Percentiles rank a stretch among this genome's conserved stretches.
These are phyloP conservation scores for Littorina saxatilis DNA, from an alignment of 1,140 invertebrate species.

Conservation along the genomic window DNA sequence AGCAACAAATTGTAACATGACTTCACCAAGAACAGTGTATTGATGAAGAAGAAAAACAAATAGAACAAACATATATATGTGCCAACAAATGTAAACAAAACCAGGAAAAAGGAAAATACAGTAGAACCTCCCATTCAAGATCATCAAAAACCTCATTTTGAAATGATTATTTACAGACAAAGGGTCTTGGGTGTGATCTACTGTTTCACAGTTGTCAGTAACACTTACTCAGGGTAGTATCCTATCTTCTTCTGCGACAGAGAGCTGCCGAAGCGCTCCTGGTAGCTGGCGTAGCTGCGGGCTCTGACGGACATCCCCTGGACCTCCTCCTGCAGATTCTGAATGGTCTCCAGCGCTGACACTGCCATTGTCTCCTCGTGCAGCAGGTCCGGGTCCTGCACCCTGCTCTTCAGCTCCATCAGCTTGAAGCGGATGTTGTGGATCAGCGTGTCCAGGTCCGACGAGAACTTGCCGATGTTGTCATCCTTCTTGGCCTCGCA, in stretches of 20 bases:
- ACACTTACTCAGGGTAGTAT: conserved; percentile 66
- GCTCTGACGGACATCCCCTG: conserved; percentile 66
- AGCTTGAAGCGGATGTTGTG: conserved; percentile 66
- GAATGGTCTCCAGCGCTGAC: conserved; percentile 70
- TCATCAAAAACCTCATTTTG: no score
- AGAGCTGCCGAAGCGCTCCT: conserved; percentile 74
- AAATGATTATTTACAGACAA: no score
- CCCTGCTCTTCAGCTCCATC: conserved; percentile 68
- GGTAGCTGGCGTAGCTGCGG: conserved; percentile 73
- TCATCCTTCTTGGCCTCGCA: conserved; percentile 76
- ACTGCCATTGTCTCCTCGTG: conserved; percentile 68
- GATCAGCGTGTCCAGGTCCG: conserved; percentile 71
- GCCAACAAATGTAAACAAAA: no score
- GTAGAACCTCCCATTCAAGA: no score
- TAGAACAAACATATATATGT: no score
- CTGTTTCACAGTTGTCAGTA: no score
- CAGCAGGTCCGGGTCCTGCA: conserved; percentile 71
- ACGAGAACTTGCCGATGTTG: conserved; percentile 74
- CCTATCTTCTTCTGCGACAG: conserved; percentile 63
- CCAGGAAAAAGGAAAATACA: no score
- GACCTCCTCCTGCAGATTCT: conserved; percentile 69
- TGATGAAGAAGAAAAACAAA: no score
- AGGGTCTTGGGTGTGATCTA: no score
- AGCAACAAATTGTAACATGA: no score
- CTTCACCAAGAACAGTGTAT: no score